Conservation (phyloP, 2,797 vertebrate genomes). For the Gymnoscopelus braueri region DNA sequence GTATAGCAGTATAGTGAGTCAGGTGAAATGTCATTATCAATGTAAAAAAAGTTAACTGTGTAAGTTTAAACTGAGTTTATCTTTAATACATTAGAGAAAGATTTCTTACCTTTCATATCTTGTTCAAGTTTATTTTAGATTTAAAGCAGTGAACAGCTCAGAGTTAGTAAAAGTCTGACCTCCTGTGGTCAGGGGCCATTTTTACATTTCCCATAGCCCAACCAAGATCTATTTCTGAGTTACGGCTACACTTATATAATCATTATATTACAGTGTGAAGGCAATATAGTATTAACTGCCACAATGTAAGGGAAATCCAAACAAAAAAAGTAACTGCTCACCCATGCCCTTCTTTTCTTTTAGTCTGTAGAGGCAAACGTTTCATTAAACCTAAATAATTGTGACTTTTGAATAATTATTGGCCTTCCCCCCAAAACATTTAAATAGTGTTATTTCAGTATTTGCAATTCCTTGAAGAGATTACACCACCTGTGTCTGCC, state of each 20-base stretch:
- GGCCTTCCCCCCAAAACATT: slow-evolving; percentile 55
- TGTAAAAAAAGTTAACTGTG: neutral
- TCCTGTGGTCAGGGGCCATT: slow-evolving; percentile 16
- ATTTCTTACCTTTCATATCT: slow-evolving; percentile 21
- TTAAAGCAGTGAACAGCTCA: neutral
- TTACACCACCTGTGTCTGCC: slow-evolving; percentile 59
- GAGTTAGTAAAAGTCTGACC: slow-evolving; percentile 43
- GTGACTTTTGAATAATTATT: slow-evolving; percentile 57
- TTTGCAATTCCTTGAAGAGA: slow-evolving; percentile 54
- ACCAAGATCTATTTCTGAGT: neutral
- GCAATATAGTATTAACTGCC: slow-evolving; percentile 1
- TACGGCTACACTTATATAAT: slow-evolving; percentile 10
- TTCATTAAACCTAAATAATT: slow-evolving; percentile 41
- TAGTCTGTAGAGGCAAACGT: neutral
- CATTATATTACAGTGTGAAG: slow-evolving; percentile 20
- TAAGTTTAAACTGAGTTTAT: neutral
- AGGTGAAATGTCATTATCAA: slow-evolving; percentile 17
- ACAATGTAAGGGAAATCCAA: neutral
- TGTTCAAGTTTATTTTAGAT: slow-evolving; percentile 13
- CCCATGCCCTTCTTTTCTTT: slow-evolving; percentile 1
- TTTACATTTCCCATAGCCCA: slow-evolving; percentile 1
- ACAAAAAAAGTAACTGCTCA: slow-evolving; percentile 1
- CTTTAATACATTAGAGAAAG: neutral
- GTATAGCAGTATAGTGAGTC: neutral
- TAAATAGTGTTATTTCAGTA: slow-evolving; percentile 58